A percentile compares a stretch with the other conserved stretches of the same genome.
Evolutionary conservation across 2,888 invertebrate species (phyloP).

Genomic region (Acrobasis consociella): DNA sequence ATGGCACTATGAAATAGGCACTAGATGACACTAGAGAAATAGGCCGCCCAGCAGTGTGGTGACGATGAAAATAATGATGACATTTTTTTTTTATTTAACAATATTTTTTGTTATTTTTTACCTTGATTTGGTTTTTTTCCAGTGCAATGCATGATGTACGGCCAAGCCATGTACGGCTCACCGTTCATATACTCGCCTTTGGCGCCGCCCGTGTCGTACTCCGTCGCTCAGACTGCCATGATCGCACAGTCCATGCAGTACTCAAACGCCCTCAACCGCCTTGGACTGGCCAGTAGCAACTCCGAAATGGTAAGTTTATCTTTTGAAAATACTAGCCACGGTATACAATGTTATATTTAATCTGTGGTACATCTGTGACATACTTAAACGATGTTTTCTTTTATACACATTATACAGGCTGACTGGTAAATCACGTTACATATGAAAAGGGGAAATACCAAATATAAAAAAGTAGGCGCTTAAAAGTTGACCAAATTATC

Average conservation of each 20-base stretch:
- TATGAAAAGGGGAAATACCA: too few species aligned
- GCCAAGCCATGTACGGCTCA: constrained; percentile 69
- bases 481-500: too few species aligned
- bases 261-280: constrained; percentile 33
- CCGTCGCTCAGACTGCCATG: constrained; percentile 38
- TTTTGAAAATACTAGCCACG: background rate
- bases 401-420: too few species aligned
- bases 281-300: constrained; percentile 45
- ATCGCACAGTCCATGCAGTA: constrained; percentile 38
- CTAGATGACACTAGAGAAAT: too few species aligned
- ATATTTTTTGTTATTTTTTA: background rate
- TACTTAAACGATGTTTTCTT: too few species aligned
- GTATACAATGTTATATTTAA: background rate
- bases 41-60: too few species aligned
- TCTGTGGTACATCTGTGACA: background rate
- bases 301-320: constrained; percentile 54
- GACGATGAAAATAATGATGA: too few species aligned
- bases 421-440: too few species aligned
- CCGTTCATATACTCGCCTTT: constrained; percentile 85
- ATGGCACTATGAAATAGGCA: too few species aligned
- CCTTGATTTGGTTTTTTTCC: constrained; percentile 47
- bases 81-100: too few species aligned
- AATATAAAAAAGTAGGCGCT: too few species aligned
- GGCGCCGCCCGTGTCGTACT: constrained; percentile 39
- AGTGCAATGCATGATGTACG: constrained; percentile 85